Evolutionary conservation across 2,113 vertebrate species (phyloP).

Genomic region (Chaetorhynchus papuensis): DNA sequence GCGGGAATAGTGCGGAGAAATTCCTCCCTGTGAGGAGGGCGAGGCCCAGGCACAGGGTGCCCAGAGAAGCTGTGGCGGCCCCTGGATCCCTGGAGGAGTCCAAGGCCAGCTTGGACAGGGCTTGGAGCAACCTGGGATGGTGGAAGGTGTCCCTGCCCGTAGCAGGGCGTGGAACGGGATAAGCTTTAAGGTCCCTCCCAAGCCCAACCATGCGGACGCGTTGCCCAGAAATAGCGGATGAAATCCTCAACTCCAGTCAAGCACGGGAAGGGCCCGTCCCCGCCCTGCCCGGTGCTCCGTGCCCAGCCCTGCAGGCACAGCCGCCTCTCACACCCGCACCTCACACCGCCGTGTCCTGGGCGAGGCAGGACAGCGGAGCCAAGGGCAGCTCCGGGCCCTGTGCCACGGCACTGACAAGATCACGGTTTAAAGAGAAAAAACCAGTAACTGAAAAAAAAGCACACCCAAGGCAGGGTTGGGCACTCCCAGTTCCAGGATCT

Average conservation of each 20-base stretch:
- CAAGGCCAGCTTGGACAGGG: neutral
- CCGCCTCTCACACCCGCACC: accelerated
- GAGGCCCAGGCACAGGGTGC: neutral
- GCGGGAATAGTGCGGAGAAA: accelerated
- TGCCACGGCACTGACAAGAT: accelerated
- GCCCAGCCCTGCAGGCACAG: neutral
- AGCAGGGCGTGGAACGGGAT: too few relatives aligned
- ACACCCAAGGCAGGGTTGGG: too few relatives aligned
- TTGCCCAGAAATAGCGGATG: accelerated
- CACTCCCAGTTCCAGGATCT: neutral
- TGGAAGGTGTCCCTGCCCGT: neutral
- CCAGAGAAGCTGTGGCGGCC: neutral
- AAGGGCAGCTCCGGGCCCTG: neutral
- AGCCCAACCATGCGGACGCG: accelerated
- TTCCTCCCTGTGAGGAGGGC: accelerated
- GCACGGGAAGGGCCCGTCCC: neutral
- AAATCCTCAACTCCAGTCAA: neutral
- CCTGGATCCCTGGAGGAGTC: neutral
- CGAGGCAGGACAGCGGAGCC: too few relatives aligned
- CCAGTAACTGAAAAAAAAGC: neutral
- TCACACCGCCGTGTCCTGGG: accelerated
- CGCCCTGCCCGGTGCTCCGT: neutral
- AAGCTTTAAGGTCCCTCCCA: neutral
- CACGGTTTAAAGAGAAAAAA: neutral
- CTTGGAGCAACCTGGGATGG: neutral